Conservation (phyloP, 2,113 vertebrate genomes). For the Semicossyphus pulcher region DNA sequence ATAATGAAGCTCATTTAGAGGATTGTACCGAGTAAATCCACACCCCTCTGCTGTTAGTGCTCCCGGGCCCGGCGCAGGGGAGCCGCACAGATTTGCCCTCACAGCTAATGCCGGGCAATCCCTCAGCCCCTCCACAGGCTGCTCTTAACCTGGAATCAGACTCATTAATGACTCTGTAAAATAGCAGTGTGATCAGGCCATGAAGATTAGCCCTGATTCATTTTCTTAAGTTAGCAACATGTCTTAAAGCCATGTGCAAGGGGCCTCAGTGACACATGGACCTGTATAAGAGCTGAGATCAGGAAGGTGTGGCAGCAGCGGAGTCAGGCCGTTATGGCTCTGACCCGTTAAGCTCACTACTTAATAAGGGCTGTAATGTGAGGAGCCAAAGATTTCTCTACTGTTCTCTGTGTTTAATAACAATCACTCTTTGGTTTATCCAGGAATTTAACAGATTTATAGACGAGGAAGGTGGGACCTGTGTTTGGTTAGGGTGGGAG, state of each 20-base stretch:
- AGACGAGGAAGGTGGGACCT: not conserved
- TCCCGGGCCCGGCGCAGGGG: slow-evolving; percentile 31
- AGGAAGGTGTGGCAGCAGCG: slow-evolving; percentile 24
- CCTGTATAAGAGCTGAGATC: slow-evolving; percentile 33
- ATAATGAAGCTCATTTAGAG: slow-evolving; percentile 82
- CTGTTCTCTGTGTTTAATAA: not conserved
- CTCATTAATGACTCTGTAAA: slow-evolving; percentile 76
- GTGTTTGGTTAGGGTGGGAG: not conserved
- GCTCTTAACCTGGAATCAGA: slow-evolving; percentile 71
- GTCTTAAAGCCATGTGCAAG: slow-evolving; percentile 66
- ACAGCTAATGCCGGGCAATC: slow-evolving; percentile 73
- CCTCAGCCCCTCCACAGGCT: slow-evolving; percentile 60
- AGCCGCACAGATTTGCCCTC: slow-evolving; percentile 64
- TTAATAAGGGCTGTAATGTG: not conserved
- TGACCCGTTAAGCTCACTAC: not conserved
- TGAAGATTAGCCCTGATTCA: slow-evolving; percentile 77
- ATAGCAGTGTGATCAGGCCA: slow-evolving; percentile 72
- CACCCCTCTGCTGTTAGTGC: slow-evolving; percentile 61
- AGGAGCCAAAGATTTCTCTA: not conserved
- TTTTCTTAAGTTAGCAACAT: slow-evolving; percentile 78
- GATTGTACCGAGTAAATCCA: slow-evolving; percentile 77
- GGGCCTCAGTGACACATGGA: slow-evolving; percentile 50
- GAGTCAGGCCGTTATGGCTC: not conserved
- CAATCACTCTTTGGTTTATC: not conserved
- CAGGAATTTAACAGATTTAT: not conserved